Evolutionary conservation across 1,140 invertebrate genomes (phyloP).

Genomic region (Polypedilum pembai): DNA sequence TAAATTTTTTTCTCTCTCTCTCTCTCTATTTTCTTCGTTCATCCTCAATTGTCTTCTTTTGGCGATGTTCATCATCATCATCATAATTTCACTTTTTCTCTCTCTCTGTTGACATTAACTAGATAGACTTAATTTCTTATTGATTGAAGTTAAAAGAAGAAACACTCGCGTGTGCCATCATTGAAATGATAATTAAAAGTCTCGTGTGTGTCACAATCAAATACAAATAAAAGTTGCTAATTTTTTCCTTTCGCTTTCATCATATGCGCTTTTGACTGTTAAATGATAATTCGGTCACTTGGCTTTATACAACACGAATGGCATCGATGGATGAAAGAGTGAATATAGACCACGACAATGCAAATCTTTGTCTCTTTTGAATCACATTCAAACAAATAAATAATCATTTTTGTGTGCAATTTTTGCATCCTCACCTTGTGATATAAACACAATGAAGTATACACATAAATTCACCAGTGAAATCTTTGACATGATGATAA

Average conservation of each 20-base stretch:
- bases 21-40: background rate
- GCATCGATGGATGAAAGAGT: background rate
- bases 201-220: background rate
- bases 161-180: background rate
- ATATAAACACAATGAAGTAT: background rate
- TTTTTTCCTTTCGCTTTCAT: slow-evolving; percentile 3
- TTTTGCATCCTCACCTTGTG: slow-evolving; percentile 24
- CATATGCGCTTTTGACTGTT: background rate
- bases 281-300: slow-evolving; percentile 5
- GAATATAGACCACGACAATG: background rate
- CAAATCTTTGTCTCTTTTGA: background rate
- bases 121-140: too few relatives aligned
- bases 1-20: background rate
- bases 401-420: background rate
- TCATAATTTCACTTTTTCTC: slow-evolving; percentile 18
- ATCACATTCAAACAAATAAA: background rate
- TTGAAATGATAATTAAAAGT: slow-evolving; percentile 18
- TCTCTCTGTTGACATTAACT: background rate
- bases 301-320: background rate
- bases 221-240: background rate
- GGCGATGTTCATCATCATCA: background rate
- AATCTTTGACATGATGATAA: slow-evolving; percentile 14
- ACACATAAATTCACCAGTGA: slow-evolving; percentile 13
- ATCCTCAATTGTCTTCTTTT: slow-evolving; percentile 12
- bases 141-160: background rate